Base-by-base conservation (phyloP, 2,888 invertebrate genomes). In the Unio pictorum region DNA sequence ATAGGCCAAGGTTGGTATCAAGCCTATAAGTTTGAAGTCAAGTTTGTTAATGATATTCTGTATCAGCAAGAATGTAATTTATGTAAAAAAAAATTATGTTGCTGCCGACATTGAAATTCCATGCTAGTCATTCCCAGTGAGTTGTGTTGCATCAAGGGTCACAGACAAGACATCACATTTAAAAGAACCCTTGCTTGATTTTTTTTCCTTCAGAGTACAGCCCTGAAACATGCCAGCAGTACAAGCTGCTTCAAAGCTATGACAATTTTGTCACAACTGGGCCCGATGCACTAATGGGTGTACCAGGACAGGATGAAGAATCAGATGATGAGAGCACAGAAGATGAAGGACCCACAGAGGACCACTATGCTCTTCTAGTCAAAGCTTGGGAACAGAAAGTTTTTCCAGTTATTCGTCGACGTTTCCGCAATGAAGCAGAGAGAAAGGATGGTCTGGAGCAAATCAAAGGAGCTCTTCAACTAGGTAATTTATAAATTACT, bases 311-410 rank as follows among this genome's bases (percentile, higher is more conserved):
- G 65, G 88, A 88, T 30, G 87, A 87, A 55, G 84, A 87, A 54
- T 88, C 88, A 5, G 86, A 86, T 59, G 87, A 88, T 60, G 89
- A 89, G 62, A 80, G 80, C 55, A 84, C 82, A n/a, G 87, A 86
- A 55, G 89, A 88, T n/a, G 88, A 87, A 34, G 75, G 83, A 23
- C 76, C 77, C 3, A 76, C 81, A 18, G 89, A 90, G 74, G 90
- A 90, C 69, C 87, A 90, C 76, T 87, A 90, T 68, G 86, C 88
- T 1, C 81, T 90, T 60, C 84, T 90, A 1, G 89, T 90, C 55
- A 89, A 88, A 74, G 89, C 90, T 4, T 90, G 90, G 90, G 90
- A 90, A 75, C 88, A 88, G 78, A 87, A 89, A 70, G 90, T 90
- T 54, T 89, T 89, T 76, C 89, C 90, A 45, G 85, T 88, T 59